Evolutionary conservation across 2,888 invertebrate genomes (phyloP).

Genomic region (Agrotis clavis): DNA sequence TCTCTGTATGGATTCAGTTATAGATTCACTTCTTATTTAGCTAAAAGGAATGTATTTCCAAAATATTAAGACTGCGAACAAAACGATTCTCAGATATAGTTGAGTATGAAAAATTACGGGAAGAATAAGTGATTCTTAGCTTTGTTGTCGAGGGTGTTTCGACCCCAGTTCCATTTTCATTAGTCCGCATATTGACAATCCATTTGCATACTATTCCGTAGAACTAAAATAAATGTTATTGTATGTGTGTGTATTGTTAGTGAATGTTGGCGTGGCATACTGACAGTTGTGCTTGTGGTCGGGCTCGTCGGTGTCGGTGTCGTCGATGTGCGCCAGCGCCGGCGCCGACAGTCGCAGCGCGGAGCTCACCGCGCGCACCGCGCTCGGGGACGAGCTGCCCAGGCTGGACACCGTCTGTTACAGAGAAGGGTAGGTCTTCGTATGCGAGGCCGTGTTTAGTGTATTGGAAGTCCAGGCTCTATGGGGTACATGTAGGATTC

Average conservation of each 20-base stretch:
- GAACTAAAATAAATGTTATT: neutral
- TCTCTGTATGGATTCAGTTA: neutral
- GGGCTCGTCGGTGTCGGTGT: constrained; percentile 91
- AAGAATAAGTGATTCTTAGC: too few relatives aligned
- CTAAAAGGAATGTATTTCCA: too few relatives aligned
- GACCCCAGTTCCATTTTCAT: neutral
- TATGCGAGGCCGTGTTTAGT: neutral
- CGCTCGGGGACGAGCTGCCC: constrained; percentile 28
- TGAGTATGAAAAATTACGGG: too few relatives aligned
- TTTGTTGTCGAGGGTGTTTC: too few relatives aligned
- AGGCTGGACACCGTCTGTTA: constrained; percentile 37
- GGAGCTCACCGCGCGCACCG: constrained; percentile 26
- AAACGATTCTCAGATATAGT: too few relatives aligned
- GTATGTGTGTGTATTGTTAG: neutral
- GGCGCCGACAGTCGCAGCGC: constrained; percentile 74
- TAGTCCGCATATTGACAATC: neutral
- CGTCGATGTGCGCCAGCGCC: constrained; percentile 92
- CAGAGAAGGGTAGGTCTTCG: neutral
- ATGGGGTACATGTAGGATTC: too few relatives aligned
- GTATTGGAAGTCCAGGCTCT: too few relatives aligned
- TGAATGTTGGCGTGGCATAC: constrained; percentile 63
- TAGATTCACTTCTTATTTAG: too few relatives aligned
- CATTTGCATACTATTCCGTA: constrained; percentile 27
- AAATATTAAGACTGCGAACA: too few relatives aligned
- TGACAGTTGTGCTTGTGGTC: constrained; percentile 79